Base-by-base conservation (phyloP, 1,140 invertebrate genomes). In the Drosophila bocqueti region DNA sequence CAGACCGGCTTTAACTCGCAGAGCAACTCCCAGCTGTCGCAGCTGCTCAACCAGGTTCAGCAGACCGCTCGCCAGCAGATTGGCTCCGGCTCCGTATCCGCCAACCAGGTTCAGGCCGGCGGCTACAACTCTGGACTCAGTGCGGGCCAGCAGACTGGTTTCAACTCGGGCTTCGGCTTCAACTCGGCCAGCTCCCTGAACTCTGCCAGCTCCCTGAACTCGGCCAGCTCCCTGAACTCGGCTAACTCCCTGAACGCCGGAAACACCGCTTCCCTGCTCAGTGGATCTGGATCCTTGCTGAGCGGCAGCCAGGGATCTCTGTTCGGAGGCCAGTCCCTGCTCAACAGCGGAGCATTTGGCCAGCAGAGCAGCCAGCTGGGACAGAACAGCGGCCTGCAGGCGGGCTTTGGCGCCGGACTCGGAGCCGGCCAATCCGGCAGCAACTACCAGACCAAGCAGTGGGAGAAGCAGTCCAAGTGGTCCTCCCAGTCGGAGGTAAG, bases 391-490 rank as follows among this genome's bases (percentile, higher is more conserved):
- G 71, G 57, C 1, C 71, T 79, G 49, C 65, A 78, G 29, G 26
- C 50, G 1, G 55, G 82, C 76, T 76, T 85, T 59, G 81, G 76
- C 13, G 78, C 72, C 58, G 60, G 52, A 57, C 63, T 50, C 6
- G 79, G 78, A 49, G 54, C 55, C 31, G 87, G 81, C 18, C 52
- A 67, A 5, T 4, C 40, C 2, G 90, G 79, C 57, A 72, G 69
- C 60, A 64, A 69, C 66, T 93, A 76, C 49, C 90, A 91, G 67
- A 84, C 81, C 52, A 93, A 93, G 78, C 89, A 92, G 42, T 93
- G 92, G 92, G 91, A 93, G 83, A 93, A 92, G 50, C 89, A 92
- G 43, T 93, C 92, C 43, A 93, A 93, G 73, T 93, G 92, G 92
- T 91, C 92, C 7, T 92, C 91, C 47, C 85, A 92, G 58, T 91